phyloP scores from a whole-genome alignment of 2,113 vertebrate species.

The Fulmarus glacialis region DNA sequence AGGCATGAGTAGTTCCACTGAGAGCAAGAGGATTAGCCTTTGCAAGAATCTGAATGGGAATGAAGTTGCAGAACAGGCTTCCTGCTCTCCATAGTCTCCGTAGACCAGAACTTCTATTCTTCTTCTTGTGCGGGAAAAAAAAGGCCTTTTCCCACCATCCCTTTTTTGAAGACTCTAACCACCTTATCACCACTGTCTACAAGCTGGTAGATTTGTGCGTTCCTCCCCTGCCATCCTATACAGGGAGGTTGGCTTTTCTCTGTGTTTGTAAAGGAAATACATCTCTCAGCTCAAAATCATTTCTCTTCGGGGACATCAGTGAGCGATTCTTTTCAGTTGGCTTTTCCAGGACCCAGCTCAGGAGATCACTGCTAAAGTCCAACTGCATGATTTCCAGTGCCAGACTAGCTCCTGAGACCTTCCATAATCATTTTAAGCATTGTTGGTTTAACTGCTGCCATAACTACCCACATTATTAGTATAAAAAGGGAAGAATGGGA shows the following conservation, averaged over 20 bases:
- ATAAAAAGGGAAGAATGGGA: neutral
- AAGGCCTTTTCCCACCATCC: neutral
- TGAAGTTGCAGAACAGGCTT: neutral
- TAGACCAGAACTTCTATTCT: neutral
- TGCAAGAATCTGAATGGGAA: neutral
- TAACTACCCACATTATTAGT: neutral
- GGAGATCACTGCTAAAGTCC: neutral
- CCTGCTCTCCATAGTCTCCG: rapidly evolving
- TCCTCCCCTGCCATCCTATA: neutral
- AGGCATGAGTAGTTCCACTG: neutral
- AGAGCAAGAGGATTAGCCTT: neutral
- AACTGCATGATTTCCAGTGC: neutral
- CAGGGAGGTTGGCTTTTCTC: neutral
- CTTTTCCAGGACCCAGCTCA: neutral
- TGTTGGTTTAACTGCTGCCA: neutral
- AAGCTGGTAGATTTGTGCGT: neutral
- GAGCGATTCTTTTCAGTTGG: neutral
- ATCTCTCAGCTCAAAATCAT: neutral
- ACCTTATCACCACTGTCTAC: neutral
- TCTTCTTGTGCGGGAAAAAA: neutral
- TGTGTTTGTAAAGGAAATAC: neutral
- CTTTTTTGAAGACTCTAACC: neutral
- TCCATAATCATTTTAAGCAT: neutral
- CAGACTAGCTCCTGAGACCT: neutral
- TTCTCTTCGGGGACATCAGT: neutral